Evolutionary conservation across 2,888 invertebrate genomes (phyloP), one percentile per base, ranked within the genome.

Genomic region (Theretra japonica): DNA sequence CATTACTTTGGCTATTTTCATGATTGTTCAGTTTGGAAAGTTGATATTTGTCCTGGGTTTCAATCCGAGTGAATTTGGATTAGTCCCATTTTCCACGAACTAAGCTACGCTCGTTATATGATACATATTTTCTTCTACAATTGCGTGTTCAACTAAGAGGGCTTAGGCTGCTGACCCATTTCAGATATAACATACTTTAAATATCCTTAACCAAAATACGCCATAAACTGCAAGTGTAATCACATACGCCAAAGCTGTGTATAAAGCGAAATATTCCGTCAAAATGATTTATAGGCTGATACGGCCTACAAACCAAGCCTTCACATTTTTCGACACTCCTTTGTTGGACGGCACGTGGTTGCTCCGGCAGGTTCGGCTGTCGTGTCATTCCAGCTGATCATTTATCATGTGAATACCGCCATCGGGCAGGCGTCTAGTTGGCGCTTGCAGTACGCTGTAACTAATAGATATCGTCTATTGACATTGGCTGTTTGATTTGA

Each of bases 401-500:
- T 94, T 94, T 90, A 94, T 94, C 94, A 94, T 90, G n/a, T 92
- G 92, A 92, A 93, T 93, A 92, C 91, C 88, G 89, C 88, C 88
- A 86, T 89, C 89, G 85, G 82, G 82, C 74, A 76, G 91, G 92
- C 94, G 94, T 90, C 94, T 88, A 84, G 79, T 84, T 92, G 94
- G 93, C 93, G 93, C 91, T 91, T 85, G 86, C 86, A 85, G 74
- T 77, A 78, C 76, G 75, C 77, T 77, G 76, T 75, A 60, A 23
- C 62, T 23, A 65, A 65, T 65, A 65, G 6, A 48, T 65, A 48
- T 17, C 41, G 41, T 23, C 50, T 28, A 28, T 70, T 48, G 57
- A 70, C 25, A 48, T 60, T 59, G 58, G 41, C 48, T 70, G 41
- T 6, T 41, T 48, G 33, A n/a, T 68, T 41, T 15, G 17, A 50